Evolutionary conservation across 2,888 invertebrate species (phyloP), one percentile per base, ranked within the genome.

Genomic region (Pterostichus niger): DNA sequence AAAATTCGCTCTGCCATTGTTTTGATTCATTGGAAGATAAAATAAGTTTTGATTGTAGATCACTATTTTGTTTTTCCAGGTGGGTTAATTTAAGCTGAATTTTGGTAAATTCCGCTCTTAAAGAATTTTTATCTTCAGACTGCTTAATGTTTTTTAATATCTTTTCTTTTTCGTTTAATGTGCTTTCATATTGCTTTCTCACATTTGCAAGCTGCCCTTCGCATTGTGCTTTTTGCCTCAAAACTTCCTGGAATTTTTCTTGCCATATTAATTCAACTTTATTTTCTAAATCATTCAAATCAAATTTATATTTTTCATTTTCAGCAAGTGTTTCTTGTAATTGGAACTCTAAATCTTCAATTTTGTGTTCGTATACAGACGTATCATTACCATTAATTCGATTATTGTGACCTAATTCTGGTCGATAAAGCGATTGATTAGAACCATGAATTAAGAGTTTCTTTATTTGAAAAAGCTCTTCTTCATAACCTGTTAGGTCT

Each of bases 401-500:
- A 52, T 46, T 64, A n/a, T 6, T 61, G n/a, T 33, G 61, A 13
- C 24, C 11, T 3, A 68, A 24, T 56, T 79, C 79, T 10, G 79
- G 79, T 13, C 15, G 68, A n/a, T 64, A 79, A 52, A 64, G 24
- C 7, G 61, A 76, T 31, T 76, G 83, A 52, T 11, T 83, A 35
- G 78, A 71, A 9, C 64, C 52, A 17, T 64, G 61, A 46, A 73
- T 61, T 17, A 84, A 40, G 33, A 81, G 71, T 59, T 81, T 84
- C 68, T 84, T 84, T 52, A 84, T 76, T 68, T 78, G 84, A 24
- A 79, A 81, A 31, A 84, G 56, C 54, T 84, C 84, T 82, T 84
- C 84, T 64, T 84, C 84, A 56, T 84, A 84, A 3, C 84, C 84
- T 2, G 81, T 84, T 56, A 84, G 40, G 73, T 84, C 84, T 35